phyloP scores from a whole-genome alignment of 2,888 invertebrate species.

The Brassicogethes aeneus region DNA sequence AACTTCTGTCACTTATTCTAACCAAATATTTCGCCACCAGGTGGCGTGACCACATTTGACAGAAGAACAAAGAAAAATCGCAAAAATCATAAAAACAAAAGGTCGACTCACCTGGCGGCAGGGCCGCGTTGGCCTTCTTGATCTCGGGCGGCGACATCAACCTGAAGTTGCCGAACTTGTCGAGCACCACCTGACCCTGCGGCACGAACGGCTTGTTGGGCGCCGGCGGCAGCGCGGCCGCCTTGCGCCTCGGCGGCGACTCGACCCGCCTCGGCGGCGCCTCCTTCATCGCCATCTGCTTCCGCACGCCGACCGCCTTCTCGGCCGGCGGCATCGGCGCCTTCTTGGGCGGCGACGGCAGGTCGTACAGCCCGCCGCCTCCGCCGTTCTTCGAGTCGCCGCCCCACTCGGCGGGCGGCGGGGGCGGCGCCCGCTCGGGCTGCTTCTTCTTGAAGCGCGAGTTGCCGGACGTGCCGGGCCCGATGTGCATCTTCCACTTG shows the following conservation, averaged over 20 bases:
- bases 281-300: conserved; percentile 56
- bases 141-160: conserved; percentile 44
- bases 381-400: background rate
- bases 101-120: conserved; percentile 41
- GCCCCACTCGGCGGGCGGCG: background rate
- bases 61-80: too few relatives aligned
- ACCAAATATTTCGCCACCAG: too few relatives aligned
- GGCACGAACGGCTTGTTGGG: conserved; percentile 33
- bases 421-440: conserved; percentile 3
- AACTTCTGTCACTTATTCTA: too few relatives aligned
- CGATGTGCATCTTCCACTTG: conserved; percentile 67
- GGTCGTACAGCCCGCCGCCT: background rate
- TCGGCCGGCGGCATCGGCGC: conserved; percentile 40
- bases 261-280: conserved; percentile 38
- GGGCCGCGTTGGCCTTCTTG: conserved; percentile 37
- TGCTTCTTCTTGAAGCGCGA: conserved; percentile 53
- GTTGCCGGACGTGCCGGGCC: conserved; percentile 43
- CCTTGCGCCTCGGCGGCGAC: conserved; percentile 22
- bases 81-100: conserved; percentile 2
- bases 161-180: conserved; percentile 66
- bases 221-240: conserved; percentile 18
- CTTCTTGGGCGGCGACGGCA: background rate
- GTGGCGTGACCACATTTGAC: too few relatives aligned
- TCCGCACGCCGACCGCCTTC: conserved; percentile 51
- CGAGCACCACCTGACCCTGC: conserved; percentile 54